Evolutionary conservation across 1,140 invertebrate genomes (phyloP).

Genomic region (Drosophila willistoni): DNA sequence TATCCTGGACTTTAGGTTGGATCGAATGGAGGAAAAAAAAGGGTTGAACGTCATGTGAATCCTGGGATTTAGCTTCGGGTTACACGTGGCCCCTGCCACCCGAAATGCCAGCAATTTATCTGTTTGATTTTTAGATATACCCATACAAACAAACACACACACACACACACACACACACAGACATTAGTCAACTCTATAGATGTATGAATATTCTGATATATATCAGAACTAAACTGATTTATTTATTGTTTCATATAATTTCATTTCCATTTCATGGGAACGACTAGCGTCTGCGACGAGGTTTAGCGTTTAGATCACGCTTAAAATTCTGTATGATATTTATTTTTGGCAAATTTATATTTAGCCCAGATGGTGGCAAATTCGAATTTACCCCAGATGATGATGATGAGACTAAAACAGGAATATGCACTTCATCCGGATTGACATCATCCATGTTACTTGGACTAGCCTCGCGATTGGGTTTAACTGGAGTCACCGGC

Average conservation of each 20-base stretch:
- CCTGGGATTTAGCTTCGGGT: background rate
- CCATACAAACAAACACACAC: background rate
- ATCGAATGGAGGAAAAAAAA: constrained; percentile 23
- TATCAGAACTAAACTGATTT: background rate
- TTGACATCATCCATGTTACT: background rate
- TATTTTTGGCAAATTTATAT: background rate
- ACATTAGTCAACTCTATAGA: background rate
- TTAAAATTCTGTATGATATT: constrained; percentile 10
- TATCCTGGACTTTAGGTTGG: constrained; percentile 16
- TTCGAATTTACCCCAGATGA: too few species aligned
- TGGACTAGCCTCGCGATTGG: too few species aligned
- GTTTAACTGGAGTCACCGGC: too few species aligned
- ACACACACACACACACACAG: background rate
- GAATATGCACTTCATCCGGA: too few species aligned
- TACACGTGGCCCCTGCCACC: constrained; percentile 41
- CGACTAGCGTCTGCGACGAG: background rate
- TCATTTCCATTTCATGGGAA: background rate
- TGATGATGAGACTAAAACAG: background rate
- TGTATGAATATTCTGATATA: background rate
- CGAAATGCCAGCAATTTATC: constrained; percentile 72
- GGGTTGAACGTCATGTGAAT: constrained; percentile 50
- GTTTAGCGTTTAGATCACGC: background rate
- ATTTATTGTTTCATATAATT: background rate
- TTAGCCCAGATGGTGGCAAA: too few species aligned
- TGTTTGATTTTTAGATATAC: constrained; percentile 69